Percentiles rank a stretch among this genome's conserved stretches.
Conservation (phyloP, 2,888 invertebrate species). For the Elmis aenea region DNA sequence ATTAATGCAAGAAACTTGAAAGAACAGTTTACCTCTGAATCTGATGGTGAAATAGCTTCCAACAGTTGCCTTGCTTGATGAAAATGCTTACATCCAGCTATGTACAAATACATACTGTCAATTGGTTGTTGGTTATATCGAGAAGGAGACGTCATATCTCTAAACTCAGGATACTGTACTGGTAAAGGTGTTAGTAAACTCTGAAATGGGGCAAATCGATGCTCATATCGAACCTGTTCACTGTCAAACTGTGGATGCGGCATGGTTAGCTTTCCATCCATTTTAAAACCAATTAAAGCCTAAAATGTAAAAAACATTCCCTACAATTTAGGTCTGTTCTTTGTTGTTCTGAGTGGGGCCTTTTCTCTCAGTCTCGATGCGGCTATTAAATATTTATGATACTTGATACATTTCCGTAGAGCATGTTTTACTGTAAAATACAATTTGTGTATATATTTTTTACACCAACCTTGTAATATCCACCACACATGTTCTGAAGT, state of each 20-base stretch:
- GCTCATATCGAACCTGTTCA: conserved; percentile 91
- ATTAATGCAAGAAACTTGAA: not conserved
- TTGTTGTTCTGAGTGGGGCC: too few relatives aligned
- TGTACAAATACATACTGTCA: conserved; percentile 61
- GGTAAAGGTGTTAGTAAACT: conserved; percentile 84
- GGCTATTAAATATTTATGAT: too few relatives aligned
- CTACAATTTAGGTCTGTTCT: too few relatives aligned
- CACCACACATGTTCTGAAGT: conserved; percentile 90
- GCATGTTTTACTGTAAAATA: not conserved
- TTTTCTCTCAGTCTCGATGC: too few relatives aligned
- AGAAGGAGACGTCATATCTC: conserved; percentile 72
- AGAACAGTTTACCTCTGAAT: conserved; percentile 62
- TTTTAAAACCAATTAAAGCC: conserved; percentile 85
- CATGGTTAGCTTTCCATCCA: conserved; percentile 79
- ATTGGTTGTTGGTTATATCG: conserved; percentile 51
- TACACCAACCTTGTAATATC: conserved; percentile 76
- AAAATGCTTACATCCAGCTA: conserved; percentile 86
- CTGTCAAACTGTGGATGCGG: conserved; percentile 88
- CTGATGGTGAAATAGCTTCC: conserved; percentile 76
- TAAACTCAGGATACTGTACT: conserved; percentile 84
- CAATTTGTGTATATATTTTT: not conserved
- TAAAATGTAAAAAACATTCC: conserved; percentile 42
- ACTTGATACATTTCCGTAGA: too few relatives aligned
- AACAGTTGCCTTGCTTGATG: conserved; percentile 83
- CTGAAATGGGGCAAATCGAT: conserved; percentile 86